Conservation (phyloP, 2,888 invertebrate genomes). For the Ceratothoa steindachneri region DNA sequence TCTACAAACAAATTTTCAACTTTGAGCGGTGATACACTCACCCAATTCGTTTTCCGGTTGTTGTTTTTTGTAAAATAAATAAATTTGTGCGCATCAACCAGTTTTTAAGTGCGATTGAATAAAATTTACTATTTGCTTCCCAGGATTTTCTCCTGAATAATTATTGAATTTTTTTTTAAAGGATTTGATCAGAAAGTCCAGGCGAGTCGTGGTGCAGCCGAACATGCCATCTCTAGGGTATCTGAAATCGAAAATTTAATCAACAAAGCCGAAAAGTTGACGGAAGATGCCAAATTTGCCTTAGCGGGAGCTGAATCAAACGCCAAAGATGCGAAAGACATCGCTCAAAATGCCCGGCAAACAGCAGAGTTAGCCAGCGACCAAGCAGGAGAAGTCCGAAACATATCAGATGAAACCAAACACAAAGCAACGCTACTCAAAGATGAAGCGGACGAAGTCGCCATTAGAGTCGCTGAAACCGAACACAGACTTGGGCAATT, state of each 20-base stretch:
- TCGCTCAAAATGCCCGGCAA: constrained; percentile 73
- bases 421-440: constrained; percentile 32
- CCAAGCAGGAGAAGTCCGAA: constrained; percentile 64
- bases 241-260: constrained; percentile 70
- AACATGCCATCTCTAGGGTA: constrained; percentile 69
- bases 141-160: no score
- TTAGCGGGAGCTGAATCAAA: constrained; percentile 72
- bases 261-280: constrained; percentile 66
- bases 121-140: no score
- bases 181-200: constrained; percentile 87
- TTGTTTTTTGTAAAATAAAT: no score
- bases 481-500: constrained; percentile 21
- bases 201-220: constrained; percentile 74
- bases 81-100: no score
- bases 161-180: no score
- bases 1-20: no score
- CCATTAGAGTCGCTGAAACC: constrained; percentile 27
- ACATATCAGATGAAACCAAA: constrained; percentile 35
- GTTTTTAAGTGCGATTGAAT: no score
- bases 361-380: constrained; percentile 74
- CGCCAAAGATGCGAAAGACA: constrained; percentile 67
- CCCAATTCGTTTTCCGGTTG: no score
- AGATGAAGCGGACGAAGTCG: constrained; percentile 31
- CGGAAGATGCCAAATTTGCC: constrained; percentile 66
- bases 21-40: no score